Base-by-base conservation (phyloP, 2,888 invertebrate species). In the Microplitis manilae region DNA sequence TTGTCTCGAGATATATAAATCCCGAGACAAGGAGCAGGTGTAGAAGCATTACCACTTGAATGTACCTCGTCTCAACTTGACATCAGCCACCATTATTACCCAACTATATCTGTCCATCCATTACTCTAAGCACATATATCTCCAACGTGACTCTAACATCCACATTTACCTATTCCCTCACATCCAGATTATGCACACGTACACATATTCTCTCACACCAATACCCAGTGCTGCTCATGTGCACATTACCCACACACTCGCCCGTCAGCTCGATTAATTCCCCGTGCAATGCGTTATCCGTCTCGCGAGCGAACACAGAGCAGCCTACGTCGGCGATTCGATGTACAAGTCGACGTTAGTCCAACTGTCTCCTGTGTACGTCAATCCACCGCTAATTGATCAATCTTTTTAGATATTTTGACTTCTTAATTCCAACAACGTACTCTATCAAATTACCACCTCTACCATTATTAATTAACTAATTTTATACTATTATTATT, bases 231-330 rank as follows among this genome's bases (percentile, higher is more conserved):
- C 2, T 30, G 2, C 30, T 30, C 39, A 65, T 65, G 40, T 62
- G 62, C 62, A 72, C 40, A 72, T 7, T 30, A 67, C n/a, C 40
- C 65, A 30, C 67, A 15, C 59, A 41, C 50, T 20, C 6, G 20
- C 20, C 69, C 65, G 60, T 50, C 75, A 70, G 72, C 75, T 69
- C 82, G 84, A 84, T 85, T 86, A 84, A 86, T 84, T 85, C 82
- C 79, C 81, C 79, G 76, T 74, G 78, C 80, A 80, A 80, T 82
- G 80, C 77, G 77, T 81, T 81, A 80, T 80, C 79, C 80, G 79
- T 71, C 74, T 69, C 72, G 77, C 70, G 68, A 68, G 62, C 74
- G 61, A 76, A 68, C 73, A 50, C 60, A 15, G 39, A 30, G 61
- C 59, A 50, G 64, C 38, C 68, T 61, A 62, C 74, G 68, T 75